These are phyloP conservation scores for Halcyon malimbica DNA, from an alignment of 2,113 vertebrate genomes.

Conservation along the genomic window DNA sequence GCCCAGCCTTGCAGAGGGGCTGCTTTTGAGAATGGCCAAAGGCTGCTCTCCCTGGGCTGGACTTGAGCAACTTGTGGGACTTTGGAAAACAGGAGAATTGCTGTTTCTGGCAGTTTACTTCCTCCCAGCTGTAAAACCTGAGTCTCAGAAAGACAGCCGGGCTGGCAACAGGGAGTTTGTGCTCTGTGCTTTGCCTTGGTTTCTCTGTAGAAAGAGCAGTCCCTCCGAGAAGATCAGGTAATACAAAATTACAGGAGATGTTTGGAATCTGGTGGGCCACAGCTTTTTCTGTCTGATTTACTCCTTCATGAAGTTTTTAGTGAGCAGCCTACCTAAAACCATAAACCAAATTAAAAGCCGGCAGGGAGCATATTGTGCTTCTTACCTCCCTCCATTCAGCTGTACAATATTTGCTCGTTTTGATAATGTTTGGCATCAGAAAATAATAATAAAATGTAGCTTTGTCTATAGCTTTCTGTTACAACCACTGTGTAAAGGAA, in stretches of 20 bases:
- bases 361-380: background rate
- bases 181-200: background rate
- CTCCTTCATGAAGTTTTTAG: background rate
- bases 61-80: background rate
- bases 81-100: background rate
- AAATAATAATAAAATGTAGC: background rate
- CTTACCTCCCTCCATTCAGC: background rate
- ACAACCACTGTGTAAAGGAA: background rate
- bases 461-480: background rate
- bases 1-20: background rate
- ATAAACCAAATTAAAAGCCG: background rate
- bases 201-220: background rate
- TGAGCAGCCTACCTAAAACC: background rate
- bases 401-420: background rate
- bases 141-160: fast-evolving
- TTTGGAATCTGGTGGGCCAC: background rate
- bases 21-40: background rate
- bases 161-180: background rate
- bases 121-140: background rate
- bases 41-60: background rate
- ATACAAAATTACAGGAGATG: background rate
- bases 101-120: background rate
- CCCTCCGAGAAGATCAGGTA: background rate
- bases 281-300: background rate
- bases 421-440: background rate